These are phyloP conservation scores for Orcinus orca DNA, from an alignment of 2,113 vertebrate species.

Conservation along the genomic window DNA sequence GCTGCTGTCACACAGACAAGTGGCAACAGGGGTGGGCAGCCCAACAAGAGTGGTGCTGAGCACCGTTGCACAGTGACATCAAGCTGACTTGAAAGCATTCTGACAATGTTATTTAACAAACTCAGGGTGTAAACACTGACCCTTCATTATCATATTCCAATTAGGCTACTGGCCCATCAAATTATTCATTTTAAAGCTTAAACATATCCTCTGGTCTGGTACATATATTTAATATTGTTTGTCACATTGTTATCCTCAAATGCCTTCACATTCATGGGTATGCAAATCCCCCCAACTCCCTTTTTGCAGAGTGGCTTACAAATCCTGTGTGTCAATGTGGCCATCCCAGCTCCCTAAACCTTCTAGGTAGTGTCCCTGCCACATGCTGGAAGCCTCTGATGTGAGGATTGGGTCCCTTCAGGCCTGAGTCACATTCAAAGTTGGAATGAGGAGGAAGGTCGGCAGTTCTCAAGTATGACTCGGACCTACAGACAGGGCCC, in stretches of 20 bases:
- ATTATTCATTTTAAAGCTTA: not conserved
- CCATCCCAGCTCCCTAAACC: not conserved
- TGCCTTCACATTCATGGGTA: not conserved
- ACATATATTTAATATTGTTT: not conserved
- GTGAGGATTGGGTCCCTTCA: not conserved
- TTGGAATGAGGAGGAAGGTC: not conserved
- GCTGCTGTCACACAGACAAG: not conserved
- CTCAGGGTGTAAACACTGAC: not conserved
- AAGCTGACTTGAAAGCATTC: not conserved
- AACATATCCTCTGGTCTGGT: not conserved
- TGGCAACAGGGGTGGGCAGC: not conserved
- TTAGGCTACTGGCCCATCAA: not conserved
- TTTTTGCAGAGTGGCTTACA: not conserved
- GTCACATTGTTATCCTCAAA: not conserved
- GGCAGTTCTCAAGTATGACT: not conserved
- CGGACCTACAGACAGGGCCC: not conserved
- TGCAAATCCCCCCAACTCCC: not conserved
- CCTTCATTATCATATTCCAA: not conserved
- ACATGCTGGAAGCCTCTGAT: not conserved
- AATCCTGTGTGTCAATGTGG: not conserved
- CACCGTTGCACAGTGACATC: accelerated
- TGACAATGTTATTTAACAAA: not conserved
- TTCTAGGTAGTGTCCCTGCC: not conserved
- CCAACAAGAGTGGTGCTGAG: too few species aligned
- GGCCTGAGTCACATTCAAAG: not conserved